Conservation (phyloP, 2,888 invertebrate genomes). For the Epinotia brunnichana region DNA sequence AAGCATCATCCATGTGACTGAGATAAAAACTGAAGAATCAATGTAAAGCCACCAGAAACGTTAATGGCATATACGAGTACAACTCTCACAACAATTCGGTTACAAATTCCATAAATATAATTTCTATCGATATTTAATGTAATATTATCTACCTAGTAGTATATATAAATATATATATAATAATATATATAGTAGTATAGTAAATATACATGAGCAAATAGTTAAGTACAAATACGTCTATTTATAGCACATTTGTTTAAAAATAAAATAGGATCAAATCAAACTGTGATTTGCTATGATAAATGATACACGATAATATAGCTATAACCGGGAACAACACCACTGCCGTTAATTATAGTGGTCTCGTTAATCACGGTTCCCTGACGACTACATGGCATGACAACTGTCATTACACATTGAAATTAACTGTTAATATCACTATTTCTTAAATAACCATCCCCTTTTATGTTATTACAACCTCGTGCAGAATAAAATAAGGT, state of each 20-base stretch:
- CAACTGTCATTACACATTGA: slow-evolving; percentile 13
- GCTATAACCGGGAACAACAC: neutral
- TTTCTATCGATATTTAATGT: too few relatives aligned
- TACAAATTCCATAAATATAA: neutral
- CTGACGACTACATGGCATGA: slow-evolving; percentile 12
- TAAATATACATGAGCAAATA: too few relatives aligned
- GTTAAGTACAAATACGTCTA: too few relatives aligned
- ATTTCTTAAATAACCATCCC: neutral
- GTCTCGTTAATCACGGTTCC: neutral
- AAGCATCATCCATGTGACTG: neutral
- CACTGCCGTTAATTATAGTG: neutral
- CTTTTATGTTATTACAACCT: neutral
- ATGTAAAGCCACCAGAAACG: neutral
- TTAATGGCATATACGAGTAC: neutral
- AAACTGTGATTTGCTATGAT: slow-evolving; percentile 1
- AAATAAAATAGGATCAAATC: neutral
- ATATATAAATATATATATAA: too few relatives aligned
- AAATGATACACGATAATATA: neutral
- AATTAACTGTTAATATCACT: neutral
- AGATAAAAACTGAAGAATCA: neutral
- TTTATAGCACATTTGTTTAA: neutral
- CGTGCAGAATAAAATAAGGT: neutral
- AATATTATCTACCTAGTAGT: too few relatives aligned
- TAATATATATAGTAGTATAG: too few relatives aligned
- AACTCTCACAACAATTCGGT: too few relatives aligned